Evolutionary conservation across 2,888 invertebrate genomes (phyloP).

Genomic region (Tromatobia lineatoria): DNA sequence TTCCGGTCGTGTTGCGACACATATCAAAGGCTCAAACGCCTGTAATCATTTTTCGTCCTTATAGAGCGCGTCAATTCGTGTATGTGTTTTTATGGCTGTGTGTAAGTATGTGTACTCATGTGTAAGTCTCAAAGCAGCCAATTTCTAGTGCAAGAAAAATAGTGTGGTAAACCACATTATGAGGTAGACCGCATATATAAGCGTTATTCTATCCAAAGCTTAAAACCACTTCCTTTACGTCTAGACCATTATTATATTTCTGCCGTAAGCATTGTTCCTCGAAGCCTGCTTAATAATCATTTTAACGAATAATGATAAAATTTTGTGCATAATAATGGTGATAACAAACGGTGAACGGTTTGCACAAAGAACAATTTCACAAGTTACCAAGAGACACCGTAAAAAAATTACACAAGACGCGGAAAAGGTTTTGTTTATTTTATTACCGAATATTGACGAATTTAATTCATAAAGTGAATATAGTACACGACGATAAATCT

Average conservation of each 20-base stretch:
- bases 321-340: background rate
- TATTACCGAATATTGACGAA: constrained; percentile 6
- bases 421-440: constrained; percentile 20
- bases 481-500: constrained; percentile 18
- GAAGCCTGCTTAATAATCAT: background rate
- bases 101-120: background rate
- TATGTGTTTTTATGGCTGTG: no score
- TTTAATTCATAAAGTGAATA: constrained; percentile 25
- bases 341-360: constrained; percentile 7
- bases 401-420: constrained; percentile 34
- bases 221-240: constrained; percentile 18
- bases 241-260: constrained; percentile 19
- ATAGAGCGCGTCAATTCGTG: no score
- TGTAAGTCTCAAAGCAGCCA: background rate
- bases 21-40: background rate
- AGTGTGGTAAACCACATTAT: background rate
- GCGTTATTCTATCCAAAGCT: background rate
- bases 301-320: constrained; percentile 25
- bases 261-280: background rate
- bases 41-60: background rate
- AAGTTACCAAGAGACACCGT: background rate
- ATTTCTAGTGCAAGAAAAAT: background rate
- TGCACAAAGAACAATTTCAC: background rate
- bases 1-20: background rate
- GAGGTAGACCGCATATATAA: background rate